Evolutionary conservation across 2,797 vertebrate genomes (phyloP).

Genomic region (Sebastes steindachneri): DNA sequence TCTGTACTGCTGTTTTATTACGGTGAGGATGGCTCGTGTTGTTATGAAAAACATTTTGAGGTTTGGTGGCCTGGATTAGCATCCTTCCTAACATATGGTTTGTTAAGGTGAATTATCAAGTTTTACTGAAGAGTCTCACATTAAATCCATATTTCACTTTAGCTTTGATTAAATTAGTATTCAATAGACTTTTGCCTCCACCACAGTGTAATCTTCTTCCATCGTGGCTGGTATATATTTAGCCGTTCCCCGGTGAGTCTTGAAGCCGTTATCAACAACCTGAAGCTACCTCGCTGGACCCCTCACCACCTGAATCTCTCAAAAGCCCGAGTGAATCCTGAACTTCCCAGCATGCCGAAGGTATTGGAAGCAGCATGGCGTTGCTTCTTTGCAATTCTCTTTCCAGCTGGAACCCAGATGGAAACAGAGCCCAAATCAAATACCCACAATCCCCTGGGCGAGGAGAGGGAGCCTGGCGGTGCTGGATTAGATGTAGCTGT

Average conservation of each 20-base stretch:
- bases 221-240: neutral
- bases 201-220: neutral
- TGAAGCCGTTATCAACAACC: constrained; percentile 9
- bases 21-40: too few relatives aligned
- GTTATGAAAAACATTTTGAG: too few relatives aligned
- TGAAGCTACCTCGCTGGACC: neutral
- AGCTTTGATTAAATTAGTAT: neutral
- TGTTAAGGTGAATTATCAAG: neutral
- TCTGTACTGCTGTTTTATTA: accelerated
- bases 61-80: neutral
- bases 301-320: constrained; percentile 11
- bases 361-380: constrained; percentile 22
- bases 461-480: constrained; percentile 25
- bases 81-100: neutral
- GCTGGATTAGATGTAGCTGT: constrained; percentile 53
- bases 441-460: constrained; percentile 44
- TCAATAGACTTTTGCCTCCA: neutral
- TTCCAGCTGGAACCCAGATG: constrained; percentile 52
- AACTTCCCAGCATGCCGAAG: constrained; percentile 30
- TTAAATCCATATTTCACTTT: neutral
- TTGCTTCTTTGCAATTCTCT: constrained; percentile 37
- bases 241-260: neutral
- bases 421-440: constrained; percentile 59
- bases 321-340: constrained; percentile 1
- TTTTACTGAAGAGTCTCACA: neutral